Conservation (phyloP, 64 coral and sea anemone genomes). For the Orbicella faveolata region DNA sequence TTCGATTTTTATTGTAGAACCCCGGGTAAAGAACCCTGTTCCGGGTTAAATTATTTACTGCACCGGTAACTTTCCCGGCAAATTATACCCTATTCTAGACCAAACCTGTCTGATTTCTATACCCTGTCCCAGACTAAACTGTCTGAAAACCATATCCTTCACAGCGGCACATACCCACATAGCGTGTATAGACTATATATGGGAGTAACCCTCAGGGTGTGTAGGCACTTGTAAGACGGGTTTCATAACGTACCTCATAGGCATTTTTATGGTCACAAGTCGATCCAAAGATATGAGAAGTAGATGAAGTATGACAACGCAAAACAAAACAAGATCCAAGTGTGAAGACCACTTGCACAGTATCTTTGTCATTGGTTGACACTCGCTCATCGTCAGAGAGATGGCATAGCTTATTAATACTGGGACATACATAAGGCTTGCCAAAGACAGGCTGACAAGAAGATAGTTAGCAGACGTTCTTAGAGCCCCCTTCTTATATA, state of each 20-base stretch:
- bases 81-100: too few relatives aligned
- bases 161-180: too few relatives aligned
- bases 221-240: neutral
- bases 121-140: too few relatives aligned
- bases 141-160: too few relatives aligned
- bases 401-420: neutral
- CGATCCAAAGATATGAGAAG: constrained; percentile 22
- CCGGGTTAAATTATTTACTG: too few relatives aligned
- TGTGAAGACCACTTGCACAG: neutral
- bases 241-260: constrained; percentile 14
- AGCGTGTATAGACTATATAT: too few relatives aligned
- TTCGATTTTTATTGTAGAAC: too few relatives aligned
- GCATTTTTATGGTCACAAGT: constrained; percentile 2
- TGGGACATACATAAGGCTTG: constrained; percentile 13
- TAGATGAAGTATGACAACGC: constrained; percentile 13
- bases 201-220: neutral
- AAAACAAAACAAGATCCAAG: constrained; percentile 13
- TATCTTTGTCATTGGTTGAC: neutral
- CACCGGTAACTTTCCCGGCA: too few relatives aligned
- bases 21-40: too few relatives aligned
- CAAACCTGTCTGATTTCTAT: too few relatives aligned
- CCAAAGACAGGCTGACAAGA: constrained; percentile 9
- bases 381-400: constrained; percentile 9
- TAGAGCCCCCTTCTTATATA: constrained; percentile 4
- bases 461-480: constrained; percentile 21